Conservation (phyloP, 2,797 vertebrate species). For the Trematomus bernacchii region DNA sequence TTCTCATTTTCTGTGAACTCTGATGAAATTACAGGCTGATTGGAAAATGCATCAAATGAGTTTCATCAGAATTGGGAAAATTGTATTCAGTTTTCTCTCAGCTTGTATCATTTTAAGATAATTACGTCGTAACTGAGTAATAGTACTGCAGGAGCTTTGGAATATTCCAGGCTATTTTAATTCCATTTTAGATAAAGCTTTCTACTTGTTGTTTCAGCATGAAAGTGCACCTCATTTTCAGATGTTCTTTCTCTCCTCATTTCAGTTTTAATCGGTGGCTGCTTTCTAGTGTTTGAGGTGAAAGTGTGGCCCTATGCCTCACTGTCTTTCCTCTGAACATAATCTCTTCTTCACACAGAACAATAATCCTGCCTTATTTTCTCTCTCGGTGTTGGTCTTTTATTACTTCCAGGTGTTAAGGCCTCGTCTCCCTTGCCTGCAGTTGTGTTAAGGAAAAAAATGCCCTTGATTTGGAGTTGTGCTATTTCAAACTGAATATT, state of each 20-base stretch:
- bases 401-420: constrained; percentile 88
- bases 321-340: constrained; percentile 82
- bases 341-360: constrained; percentile 85
- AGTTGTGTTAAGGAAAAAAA: constrained; percentile 75
- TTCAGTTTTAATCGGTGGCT: constrained; percentile 77
- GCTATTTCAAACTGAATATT: constrained; percentile 77
- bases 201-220: constrained; percentile 65
- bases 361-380: constrained; percentile 86
- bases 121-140: constrained; percentile 64
- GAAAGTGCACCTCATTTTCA: constrained; percentile 64
- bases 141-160: constrained; percentile 48
- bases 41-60: constrained; percentile 59
- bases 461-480: constrained; percentile 80
- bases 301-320: constrained; percentile 78
- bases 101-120: constrained; percentile 62
- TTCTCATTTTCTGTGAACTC: constrained; percentile 44
- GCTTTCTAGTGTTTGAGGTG: constrained; percentile 78
- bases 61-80: constrained; percentile 63
- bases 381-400: constrained; percentile 79
- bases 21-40: constrained; percentile 56
- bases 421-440: constrained; percentile 76
- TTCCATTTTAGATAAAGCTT: constrained; percentile 72
- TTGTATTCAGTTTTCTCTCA: constrained; percentile 44
- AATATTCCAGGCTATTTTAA: constrained; percentile 67
- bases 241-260: constrained; percentile 57